Conservation (phyloP, 2,797 vertebrate genomes). For the Girardinus metallicus region DNA sequence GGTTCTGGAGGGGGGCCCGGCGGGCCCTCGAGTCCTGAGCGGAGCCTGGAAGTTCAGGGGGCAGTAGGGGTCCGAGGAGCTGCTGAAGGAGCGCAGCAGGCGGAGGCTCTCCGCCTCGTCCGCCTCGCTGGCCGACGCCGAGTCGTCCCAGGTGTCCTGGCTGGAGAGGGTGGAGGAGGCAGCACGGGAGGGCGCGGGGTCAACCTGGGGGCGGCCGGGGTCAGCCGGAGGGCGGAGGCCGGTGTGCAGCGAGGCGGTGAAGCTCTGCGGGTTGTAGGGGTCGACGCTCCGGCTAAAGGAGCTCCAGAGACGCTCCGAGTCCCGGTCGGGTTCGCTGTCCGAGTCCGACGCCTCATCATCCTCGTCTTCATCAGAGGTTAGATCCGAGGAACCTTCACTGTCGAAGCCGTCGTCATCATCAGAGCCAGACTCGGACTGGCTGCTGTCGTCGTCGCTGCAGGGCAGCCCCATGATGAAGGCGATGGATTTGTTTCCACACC, state of each 20-base stretch:
- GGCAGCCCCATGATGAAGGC: conserved; percentile 92
- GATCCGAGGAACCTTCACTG: conserved; percentile 84
- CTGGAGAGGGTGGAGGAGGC: conserved; percentile 16
- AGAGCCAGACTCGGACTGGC: conserved; percentile 60
- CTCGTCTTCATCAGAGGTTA: conserved; percentile 54
- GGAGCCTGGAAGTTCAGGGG: conserved; percentile 90
- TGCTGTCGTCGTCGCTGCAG: conserved; percentile 82
- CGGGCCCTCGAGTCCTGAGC: conserved; percentile 52
- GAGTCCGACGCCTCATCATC: conserved; percentile 49
- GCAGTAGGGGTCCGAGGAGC: conserved; percentile 89
- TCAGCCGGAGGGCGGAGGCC: conserved; percentile 63
- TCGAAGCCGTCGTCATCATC: conserved; percentile 88
- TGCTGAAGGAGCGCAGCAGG: conserved; percentile 89
- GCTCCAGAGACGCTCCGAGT: conserved; percentile 84
- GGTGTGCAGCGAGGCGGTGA: conserved; percentile 85
- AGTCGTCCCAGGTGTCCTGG: conserved; percentile 75
- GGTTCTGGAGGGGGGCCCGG: neutral
- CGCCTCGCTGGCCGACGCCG: conserved; percentile 70
- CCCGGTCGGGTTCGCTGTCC: conserved; percentile 62
- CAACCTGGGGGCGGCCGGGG: conserved; percentile 8
- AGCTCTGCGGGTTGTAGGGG: conserved; percentile 90
- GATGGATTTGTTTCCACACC: conserved; percentile 90
- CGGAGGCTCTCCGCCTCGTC: conserved; percentile 86
- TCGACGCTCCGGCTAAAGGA: conserved; percentile 84
- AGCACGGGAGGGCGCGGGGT: conserved; percentile 23